These are phyloP conservation scores for Falco naumanni DNA, from an alignment of 2,797 vertebrate species.

Conservation along the genomic window DNA sequence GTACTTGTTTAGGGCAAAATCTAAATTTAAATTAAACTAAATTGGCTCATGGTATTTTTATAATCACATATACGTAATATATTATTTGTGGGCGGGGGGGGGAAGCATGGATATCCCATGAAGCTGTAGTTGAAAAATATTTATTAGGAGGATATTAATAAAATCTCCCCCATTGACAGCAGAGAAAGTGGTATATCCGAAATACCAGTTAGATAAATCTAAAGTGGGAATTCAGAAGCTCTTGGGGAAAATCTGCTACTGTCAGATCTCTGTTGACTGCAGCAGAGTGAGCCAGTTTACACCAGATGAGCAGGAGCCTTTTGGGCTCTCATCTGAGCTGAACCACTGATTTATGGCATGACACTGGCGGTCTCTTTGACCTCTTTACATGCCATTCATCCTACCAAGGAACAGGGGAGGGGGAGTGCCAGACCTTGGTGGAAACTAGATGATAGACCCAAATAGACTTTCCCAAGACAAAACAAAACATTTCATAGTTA, in stretches of 20 bases:
- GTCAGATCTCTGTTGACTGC: slow-evolving; percentile 24
- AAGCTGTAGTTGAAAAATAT: not conserved
- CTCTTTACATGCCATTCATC: slow-evolving; percentile 16
- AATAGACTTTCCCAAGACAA: slow-evolving; percentile 35
- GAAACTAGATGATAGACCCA: slow-evolving; percentile 9
- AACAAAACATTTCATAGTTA: slow-evolving; percentile 49
- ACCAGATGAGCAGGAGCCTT: slow-evolving; percentile 44
- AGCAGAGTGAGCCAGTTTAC: slow-evolving; percentile 3
- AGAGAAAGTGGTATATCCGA: not conserved
- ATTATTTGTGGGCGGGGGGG: not conserved
- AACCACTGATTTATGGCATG: slow-evolving; percentile 38
- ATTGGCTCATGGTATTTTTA: slow-evolving; percentile 37
- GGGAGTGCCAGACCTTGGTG: not conserved
- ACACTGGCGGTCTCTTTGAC: slow-evolving; percentile 32
- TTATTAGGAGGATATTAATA: slow-evolving; percentile 2
- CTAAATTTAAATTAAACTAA: slow-evolving; percentile 66
- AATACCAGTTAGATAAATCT: slow-evolving; percentile 16
- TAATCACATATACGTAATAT: not conserved
- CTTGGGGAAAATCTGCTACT: slow-evolving; percentile 33
- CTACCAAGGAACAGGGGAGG: not conserved
- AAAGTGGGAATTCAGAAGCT: slow-evolving; percentile 29
- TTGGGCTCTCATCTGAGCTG: not conserved
- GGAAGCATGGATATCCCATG: not conserved
- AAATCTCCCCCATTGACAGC: not conserved
- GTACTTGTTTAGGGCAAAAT: slow-evolving; percentile 70